Evolutionary conservation across 2,113 vertebrate species (phyloP).

Genomic region (Dipodomys spectabilis): DNA sequence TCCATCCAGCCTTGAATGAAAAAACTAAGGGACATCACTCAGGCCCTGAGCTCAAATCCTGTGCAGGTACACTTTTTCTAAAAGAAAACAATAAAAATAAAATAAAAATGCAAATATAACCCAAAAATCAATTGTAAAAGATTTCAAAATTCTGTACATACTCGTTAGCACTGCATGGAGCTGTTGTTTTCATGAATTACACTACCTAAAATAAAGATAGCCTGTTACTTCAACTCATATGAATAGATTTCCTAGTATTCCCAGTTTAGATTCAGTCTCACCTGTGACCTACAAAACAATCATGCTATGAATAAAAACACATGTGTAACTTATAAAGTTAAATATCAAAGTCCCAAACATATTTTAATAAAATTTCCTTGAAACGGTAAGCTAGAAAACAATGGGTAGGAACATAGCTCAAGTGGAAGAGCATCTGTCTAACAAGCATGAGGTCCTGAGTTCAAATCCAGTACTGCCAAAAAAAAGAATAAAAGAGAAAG

Average conservation of each 20-base stretch:
- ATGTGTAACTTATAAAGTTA: not conserved
- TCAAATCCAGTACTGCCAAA: too few relatives aligned
- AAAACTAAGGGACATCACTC: too few relatives aligned
- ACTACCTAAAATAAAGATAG: not conserved
- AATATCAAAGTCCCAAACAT: not conserved
- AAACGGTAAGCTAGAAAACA: too few relatives aligned
- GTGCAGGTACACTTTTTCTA: too few relatives aligned
- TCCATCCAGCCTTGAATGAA: too few relatives aligned
- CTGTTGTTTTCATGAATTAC: not conserved
- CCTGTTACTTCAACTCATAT: conserved; percentile 15
- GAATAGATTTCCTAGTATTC: conserved; percentile 21
- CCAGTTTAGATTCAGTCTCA: conserved; percentile 44
- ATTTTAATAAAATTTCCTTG: conserved; percentile 19
- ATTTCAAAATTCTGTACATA: conserved; percentile 32
- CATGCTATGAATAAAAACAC: not conserved
- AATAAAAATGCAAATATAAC: conserved; percentile 47
- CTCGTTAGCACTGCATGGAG: not conserved
- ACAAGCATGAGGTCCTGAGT: too few relatives aligned
- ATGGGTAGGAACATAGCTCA: too few relatives aligned
- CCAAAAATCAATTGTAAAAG: conserved; percentile 24
- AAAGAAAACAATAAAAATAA: not conserved
- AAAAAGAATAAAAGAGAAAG: not conserved
- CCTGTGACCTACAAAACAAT: not conserved
- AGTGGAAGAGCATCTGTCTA: too few relatives aligned
- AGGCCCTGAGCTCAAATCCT: too few relatives aligned